Base-by-base conservation (phyloP, 2,797 vertebrate species). In the Spondyliosoma cantharus region DNA sequence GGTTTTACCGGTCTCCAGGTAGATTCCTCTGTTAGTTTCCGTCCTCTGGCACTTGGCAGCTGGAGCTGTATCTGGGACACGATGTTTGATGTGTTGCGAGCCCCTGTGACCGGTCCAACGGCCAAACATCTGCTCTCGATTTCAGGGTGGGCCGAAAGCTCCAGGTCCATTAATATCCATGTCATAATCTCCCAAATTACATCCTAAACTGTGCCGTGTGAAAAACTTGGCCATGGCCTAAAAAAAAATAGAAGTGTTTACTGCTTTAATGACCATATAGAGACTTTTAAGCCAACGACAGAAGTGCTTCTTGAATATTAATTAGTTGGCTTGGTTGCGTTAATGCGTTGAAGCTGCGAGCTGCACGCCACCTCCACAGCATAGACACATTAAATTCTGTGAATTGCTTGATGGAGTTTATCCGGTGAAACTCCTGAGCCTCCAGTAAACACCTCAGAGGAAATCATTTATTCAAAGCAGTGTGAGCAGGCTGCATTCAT, bases 101-200 rank as follows among this genome's bases (percentile, higher is more conserved):
- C 75, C 68, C 86, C 76, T 85, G 83, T 12, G 60, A 86, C 85
- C 49, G 50, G 59, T 89, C 84, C 78, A 61, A 80, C 78, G 76
- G 90, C 82, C 89, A 88, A 87, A 92, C 93, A 94, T 94, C 94
- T 95, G 94, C 89, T 95, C 84, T 83, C 87, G 80, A 93, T 94
- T 93, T 90, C 84, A 87, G 86, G 76, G 87, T 71, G 83, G 90
- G 89, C 93, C 86, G 72, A 90, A 89, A 93, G 80, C 84, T 93
- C 87, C 77, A 49, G 60, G 63, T 89, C 88, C 87, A 90, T 93
- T 92, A 93, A 90, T 88, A 89, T 91, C 90, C 86, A 84, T 87
- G 88, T 90, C 91, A 83, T 90, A 92, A 91, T 93, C 86, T 88
- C 74, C 85, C 80, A 84, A 90, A 92, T 89, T 84, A 75, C 71